These are phyloP conservation scores for Xyrauchen texanus DNA, from an alignment of 2,113 vertebrate genomes.

Conservation along the genomic window DNA sequence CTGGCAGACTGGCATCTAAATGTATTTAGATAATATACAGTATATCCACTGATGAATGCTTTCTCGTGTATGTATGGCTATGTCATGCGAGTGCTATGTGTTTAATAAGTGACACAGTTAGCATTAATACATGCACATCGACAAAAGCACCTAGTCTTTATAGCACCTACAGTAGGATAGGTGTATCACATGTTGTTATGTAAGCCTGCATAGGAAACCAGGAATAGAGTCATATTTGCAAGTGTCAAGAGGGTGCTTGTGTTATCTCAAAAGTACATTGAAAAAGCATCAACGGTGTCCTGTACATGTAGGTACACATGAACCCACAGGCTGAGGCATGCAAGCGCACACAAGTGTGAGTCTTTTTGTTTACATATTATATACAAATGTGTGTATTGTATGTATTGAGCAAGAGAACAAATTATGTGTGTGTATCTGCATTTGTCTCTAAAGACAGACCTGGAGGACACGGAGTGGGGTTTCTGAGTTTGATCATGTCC, in stretches of 20 bases:
- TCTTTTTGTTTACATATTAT: neutral
- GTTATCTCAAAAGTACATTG: conserved; percentile 9
- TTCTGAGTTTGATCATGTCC: conserved; percentile 19
- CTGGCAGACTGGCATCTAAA: neutral
- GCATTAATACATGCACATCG: neutral
- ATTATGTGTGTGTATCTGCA: neutral
- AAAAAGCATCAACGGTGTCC: conserved; percentile 27
- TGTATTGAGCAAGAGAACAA: neutral
- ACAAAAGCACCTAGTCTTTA: neutral
- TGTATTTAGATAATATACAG: neutral
- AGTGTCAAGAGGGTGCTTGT: conserved; percentile 31
- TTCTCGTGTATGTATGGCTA: conserved; percentile 26
- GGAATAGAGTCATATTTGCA: conserved; percentile 30
- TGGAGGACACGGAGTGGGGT: neutral
- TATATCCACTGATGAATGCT: conserved; percentile 7
- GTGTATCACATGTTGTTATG: conserved; percentile 39
- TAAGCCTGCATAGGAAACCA: conserved; percentile 34
- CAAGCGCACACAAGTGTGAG: conserved; percentile 9
- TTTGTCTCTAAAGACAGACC: neutral
- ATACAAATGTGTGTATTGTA: neutral
- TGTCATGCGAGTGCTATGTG: neutral
- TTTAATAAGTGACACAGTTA: conserved; percentile 5
- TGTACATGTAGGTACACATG: conserved; percentile 36
- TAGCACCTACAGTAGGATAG: neutral
- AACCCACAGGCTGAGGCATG: conserved; percentile 11